These are phyloP conservation scores for Blastomussa wellsi DNA, from an alignment of 92 coral and sea anemone genomes.

Conservation along the genomic window DNA sequence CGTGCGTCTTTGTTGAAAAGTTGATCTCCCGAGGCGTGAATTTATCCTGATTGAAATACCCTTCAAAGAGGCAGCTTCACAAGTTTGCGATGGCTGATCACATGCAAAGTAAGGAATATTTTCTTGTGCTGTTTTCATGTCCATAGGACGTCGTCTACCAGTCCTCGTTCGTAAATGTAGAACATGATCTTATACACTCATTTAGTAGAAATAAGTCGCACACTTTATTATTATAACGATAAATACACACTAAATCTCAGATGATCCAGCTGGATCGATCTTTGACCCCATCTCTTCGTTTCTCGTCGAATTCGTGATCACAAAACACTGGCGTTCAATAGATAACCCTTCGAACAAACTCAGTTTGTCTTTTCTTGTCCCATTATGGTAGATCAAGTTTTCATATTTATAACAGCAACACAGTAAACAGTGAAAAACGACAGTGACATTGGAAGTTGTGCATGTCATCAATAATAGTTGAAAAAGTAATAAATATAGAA, in stretches of 20 bases:
- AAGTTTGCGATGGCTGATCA: not conserved
- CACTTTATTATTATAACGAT: too few species aligned
- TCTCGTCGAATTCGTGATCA: not conserved
- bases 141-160: not conserved
- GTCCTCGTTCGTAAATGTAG: not conserved
- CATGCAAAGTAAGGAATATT: not conserved
- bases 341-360: too few species aligned
- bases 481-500: too few species aligned
- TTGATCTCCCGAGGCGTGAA: not conserved
- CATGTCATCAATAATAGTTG: not conserved
- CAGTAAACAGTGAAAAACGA: not conserved
- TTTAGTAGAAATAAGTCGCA: not conserved
- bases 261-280: too few species aligned
- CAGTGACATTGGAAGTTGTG: not conserved
- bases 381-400: not conserved
- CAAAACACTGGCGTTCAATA: too few species aligned
- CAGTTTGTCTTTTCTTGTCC: not conserved
- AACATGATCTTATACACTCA: too few species aligned
- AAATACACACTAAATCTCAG: too few species aligned
- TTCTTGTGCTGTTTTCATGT: not conserved
- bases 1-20: not conserved
- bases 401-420: not conserved
- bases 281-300: not conserved
- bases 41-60: not conserved
- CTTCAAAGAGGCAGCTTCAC: not conserved